A percentile compares a stretch with the other conserved stretches of the same genome.
Evolutionary conservation across 2,113 vertebrate genomes (phyloP).

Genomic region (Heloderma charlesbogerti): DNA sequence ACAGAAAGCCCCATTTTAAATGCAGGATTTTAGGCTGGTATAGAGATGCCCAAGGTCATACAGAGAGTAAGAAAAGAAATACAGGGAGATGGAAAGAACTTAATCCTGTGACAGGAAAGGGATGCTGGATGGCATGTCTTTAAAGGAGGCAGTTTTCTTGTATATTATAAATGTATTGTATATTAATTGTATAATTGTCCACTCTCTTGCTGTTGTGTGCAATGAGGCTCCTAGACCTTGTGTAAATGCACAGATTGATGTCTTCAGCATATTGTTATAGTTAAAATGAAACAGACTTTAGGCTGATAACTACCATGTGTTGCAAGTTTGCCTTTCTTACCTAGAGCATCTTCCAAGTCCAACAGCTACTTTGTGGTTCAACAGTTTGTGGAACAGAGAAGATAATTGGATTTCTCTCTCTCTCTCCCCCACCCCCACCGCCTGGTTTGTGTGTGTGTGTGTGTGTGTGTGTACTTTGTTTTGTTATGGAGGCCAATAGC

Average conservation of each 20-base stretch:
- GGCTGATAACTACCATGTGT: constrained; percentile 33
- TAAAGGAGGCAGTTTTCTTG: background rate
- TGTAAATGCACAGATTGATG: constrained; percentile 27
- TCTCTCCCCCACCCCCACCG: too few relatives aligned
- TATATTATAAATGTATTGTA: background rate
- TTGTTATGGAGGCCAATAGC: constrained; percentile 8
- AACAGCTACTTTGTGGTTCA: background rate
- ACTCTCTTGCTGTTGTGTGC: background rate
- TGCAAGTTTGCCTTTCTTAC: background rate
- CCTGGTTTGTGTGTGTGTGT: too few relatives aligned
- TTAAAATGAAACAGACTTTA: constrained; percentile 11
- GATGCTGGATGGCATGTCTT: background rate
- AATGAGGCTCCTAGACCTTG: background rate
- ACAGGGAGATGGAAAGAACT: background rate
- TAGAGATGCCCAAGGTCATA: too few relatives aligned
- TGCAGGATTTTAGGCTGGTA: too few relatives aligned
- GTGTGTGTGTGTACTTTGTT: background rate
- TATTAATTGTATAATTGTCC: background rate
- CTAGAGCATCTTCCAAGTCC: background rate
- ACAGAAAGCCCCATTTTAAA: too few relatives aligned
- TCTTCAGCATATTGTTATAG: background rate
- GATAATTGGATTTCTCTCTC: constrained; percentile 19
- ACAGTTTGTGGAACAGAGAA: constrained; percentile 26
- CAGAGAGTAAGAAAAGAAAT: background rate
- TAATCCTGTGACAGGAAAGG: background rate